phyloP scores from a whole-genome alignment of 1,140 invertebrate species.

The Calliopsis andreniformis region DNA sequence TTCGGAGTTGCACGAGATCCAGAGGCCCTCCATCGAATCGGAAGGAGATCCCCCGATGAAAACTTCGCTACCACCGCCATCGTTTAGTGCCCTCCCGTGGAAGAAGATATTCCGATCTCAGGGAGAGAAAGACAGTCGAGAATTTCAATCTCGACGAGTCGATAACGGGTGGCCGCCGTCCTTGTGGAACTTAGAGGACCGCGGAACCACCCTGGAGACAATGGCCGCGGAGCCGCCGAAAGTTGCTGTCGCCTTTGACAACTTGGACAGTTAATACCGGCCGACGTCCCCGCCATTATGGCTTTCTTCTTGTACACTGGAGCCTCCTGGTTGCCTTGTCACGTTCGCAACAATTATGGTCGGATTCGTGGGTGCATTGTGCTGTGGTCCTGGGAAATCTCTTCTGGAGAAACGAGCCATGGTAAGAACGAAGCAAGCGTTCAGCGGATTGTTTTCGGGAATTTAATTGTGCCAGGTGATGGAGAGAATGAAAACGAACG shows the following conservation, averaged over 20 bases:
- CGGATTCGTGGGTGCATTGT: background rate
- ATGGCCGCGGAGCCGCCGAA: conserved; percentile 45
- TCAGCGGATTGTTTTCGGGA: conserved; percentile 5
- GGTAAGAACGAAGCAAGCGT: background rate
- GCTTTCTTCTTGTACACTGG: conserved; percentile 18
- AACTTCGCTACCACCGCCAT: background rate
- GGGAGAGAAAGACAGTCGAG: background rate
- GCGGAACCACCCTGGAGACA: conserved; percentile 46
- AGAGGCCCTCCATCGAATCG: background rate
- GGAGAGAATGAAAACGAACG: background rate
- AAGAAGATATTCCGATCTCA: conserved; percentile 16
- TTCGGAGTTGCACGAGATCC: conserved; percentile 8
- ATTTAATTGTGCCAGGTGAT: conserved; percentile 4
- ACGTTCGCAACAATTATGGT: conserved; percentile 5
- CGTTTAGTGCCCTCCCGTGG: background rate
- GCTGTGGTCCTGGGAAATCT: background rate
- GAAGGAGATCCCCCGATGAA: background rate
- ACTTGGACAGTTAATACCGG: conserved; percentile 63
- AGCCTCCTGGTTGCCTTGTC: background rate
- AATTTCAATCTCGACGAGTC: conserved; percentile 63
- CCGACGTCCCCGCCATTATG: background rate
- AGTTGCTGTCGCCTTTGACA: conserved; percentile 58
- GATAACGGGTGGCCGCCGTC: conserved; percentile 51
- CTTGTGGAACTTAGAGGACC: conserved; percentile 40
- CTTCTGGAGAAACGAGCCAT: background rate